phyloP scores from a whole-genome alignment of 2,113 vertebrate species.

The Hydrochoerus hydrochaeris region DNA sequence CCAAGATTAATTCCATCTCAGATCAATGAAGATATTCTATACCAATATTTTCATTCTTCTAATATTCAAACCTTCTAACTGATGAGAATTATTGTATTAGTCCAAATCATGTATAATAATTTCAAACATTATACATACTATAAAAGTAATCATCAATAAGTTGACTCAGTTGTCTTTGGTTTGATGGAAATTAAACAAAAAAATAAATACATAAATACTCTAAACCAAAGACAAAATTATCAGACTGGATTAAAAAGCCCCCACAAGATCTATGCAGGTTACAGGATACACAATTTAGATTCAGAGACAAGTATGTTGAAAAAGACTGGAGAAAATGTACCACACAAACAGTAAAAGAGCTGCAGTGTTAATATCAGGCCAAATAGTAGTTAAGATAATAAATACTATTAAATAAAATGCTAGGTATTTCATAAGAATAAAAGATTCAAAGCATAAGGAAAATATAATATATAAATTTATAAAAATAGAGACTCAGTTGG shows the following conservation, averaged over 20 bases:
- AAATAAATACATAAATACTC: not conserved
- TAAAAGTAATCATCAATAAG: constrained; percentile 20
- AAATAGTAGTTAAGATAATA: not conserved
- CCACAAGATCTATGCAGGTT: not conserved
- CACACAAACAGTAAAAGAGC: not conserved
- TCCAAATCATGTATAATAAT: not conserved
- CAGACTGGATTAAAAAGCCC: not conserved
- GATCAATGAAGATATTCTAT: too few species aligned
- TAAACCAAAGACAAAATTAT: not conserved
- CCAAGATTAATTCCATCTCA: too few species aligned
- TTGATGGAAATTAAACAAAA: not conserved
- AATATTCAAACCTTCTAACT: not conserved
- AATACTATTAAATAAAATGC: not conserved
- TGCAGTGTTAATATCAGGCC: not conserved
- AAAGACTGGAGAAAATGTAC: constrained; percentile 10
- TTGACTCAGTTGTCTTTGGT: not conserved
- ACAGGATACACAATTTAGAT: not conserved
- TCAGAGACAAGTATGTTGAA: not conserved
- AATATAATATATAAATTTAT: not conserved
- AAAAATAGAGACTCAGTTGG: not conserved
- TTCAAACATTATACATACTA: not conserved
- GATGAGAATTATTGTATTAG: not conserved
- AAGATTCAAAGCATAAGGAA: not conserved
- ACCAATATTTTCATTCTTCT: too few species aligned
- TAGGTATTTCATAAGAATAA: not conserved